These are phyloP conservation scores for Phoxinus phoxinus DNA, from an alignment of 2,113 vertebrate species.

Conservation along the genomic window DNA sequence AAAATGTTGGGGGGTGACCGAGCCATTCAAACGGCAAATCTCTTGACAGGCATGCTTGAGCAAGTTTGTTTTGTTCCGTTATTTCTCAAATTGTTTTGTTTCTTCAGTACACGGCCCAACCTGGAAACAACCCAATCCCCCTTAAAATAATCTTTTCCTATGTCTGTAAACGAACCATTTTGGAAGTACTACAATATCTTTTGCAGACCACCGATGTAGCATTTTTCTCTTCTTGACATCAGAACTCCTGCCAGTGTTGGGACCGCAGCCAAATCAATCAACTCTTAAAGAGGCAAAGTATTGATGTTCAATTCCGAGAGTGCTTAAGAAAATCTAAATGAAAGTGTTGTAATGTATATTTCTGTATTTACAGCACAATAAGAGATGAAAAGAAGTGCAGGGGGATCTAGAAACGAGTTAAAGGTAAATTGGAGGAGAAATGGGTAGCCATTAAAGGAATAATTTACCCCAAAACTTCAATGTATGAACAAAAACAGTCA, in stretches of 20 bases:
- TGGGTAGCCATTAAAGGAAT: background rate
- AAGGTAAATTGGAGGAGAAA: background rate
- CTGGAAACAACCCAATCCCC: background rate
- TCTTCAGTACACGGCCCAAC: background rate
- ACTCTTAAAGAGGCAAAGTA: conserved; percentile 39
- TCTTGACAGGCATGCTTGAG: background rate
- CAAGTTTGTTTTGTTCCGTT: background rate
- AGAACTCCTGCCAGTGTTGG: conserved; percentile 35
- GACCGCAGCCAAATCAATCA: conserved; percentile 48
- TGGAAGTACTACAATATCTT: conserved; percentile 21
- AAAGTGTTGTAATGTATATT: conserved; percentile 25
- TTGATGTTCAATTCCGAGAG: conserved; percentile 25
- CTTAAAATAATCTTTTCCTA: background rate
- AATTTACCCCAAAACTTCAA: background rate
- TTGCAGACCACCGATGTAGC: conserved; percentile 5
- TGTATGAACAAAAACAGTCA: background rate
- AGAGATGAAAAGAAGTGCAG: background rate
- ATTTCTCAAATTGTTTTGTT: background rate
- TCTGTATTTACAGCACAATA: conserved; percentile 38
- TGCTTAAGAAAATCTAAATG: conserved; percentile 29
- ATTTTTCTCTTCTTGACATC: conserved; percentile 18
- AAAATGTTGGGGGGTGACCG: background rate
- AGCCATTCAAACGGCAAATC: background rate
- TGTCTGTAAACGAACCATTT: background rate
- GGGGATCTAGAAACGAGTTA: background rate